These are phyloP conservation scores for Cephalopholis sonnerati DNA, from an alignment of 2,113 vertebrate species.

Conservation along the genomic window DNA sequence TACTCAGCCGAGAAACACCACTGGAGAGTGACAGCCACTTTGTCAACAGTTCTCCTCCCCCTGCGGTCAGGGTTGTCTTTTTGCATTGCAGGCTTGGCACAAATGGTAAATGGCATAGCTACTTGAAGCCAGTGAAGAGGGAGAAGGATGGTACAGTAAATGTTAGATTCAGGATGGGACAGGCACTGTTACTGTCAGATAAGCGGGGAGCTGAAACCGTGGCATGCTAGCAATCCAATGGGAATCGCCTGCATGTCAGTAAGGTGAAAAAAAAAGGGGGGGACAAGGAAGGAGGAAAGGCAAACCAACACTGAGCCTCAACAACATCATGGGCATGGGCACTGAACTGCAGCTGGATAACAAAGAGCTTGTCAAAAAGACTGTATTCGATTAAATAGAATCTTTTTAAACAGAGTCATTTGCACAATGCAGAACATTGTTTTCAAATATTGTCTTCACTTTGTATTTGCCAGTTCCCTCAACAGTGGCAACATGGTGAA, in stretches of 20 bases:
- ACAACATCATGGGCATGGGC: slow-evolving; percentile 1
- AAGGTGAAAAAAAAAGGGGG: slow-evolving; percentile 47
- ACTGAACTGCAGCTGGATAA: slow-evolving; percentile 16
- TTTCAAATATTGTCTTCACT: not conserved
- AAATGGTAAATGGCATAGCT: slow-evolving; percentile 70
- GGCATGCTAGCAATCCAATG: slow-evolving; percentile 57
- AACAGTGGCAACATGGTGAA: slow-evolving; percentile 16
- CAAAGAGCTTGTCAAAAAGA: slow-evolving; percentile 16
- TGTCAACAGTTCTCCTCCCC: slow-evolving; percentile 60
- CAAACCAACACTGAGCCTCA: slow-evolving; percentile 8
- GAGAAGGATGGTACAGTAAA: slow-evolving; percentile 72
- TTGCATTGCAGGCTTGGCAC: slow-evolving; percentile 75
- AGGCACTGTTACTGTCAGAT: slow-evolving; percentile 78
- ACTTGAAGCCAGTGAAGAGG: slow-evolving; percentile 63
- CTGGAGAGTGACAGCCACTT: slow-evolving; percentile 72
- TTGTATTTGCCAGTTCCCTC: slow-evolving; percentile 12
- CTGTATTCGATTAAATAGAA: slow-evolving; percentile 6
- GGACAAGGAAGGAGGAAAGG: slow-evolving; percentile 36
- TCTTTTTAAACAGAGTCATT: not conserved
- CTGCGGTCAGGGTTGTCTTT: slow-evolving; percentile 64
- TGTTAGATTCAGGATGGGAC: slow-evolving; percentile 73
- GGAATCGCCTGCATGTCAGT: slow-evolving; percentile 71
- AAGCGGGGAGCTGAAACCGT: slow-evolving; percentile 64
- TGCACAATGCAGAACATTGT: not conserved
- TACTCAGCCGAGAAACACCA: slow-evolving; percentile 54